These are phyloP conservation scores for Meleagris gallopavo DNA, from an alignment of 2,113 vertebrate genomes.

Conservation along the genomic window DNA sequence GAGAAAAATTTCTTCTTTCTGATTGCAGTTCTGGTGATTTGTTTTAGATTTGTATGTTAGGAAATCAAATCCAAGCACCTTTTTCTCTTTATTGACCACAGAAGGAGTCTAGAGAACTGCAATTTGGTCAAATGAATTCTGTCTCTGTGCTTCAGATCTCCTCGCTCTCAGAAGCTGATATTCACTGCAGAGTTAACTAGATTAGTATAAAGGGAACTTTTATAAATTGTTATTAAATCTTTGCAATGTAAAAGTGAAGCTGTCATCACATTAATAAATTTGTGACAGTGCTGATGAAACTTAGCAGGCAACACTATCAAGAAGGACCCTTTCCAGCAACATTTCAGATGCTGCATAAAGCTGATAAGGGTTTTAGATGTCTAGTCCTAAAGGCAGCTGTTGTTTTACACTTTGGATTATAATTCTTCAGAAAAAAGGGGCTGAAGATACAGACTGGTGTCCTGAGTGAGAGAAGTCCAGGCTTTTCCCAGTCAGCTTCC, in stretches of 20 bases:
- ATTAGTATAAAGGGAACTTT: background rate
- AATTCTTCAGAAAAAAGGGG: background rate
- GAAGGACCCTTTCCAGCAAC: background rate
- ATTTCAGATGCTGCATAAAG: background rate
- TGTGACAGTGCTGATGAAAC: background rate
- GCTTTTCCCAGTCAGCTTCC: background rate
- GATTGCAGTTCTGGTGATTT: background rate
- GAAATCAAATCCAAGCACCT: background rate
- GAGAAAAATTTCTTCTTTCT: background rate
- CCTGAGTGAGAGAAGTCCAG: background rate
- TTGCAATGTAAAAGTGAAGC: background rate
- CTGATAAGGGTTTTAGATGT: background rate
- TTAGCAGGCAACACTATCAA: background rate
- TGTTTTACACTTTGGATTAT: background rate
- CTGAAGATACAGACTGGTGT: background rate
- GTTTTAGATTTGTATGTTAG: background rate
- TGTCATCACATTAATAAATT: background rate
- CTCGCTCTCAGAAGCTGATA: background rate
- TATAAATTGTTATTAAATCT: background rate
- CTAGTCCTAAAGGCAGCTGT: background rate
- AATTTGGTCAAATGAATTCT: background rate
- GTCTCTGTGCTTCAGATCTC: background rate
- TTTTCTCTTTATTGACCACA: background rate
- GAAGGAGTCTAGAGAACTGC: background rate
- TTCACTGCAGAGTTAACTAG: background rate